phyloP scores from a whole-genome alignment of 2,888 invertebrate species.

The Asteroscopus sphinx region DNA sequence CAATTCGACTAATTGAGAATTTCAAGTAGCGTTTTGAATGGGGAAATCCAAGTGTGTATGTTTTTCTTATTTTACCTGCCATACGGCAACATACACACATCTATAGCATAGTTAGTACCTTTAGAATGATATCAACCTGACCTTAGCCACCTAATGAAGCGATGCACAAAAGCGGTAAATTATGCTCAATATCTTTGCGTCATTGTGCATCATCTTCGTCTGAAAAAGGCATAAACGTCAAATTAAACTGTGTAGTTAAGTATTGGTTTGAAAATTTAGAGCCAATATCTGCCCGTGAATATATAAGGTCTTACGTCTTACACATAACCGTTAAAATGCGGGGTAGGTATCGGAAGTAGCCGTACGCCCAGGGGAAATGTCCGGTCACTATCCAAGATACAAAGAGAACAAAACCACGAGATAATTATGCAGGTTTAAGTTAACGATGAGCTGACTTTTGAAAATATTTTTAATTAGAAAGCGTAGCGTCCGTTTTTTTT shows the following conservation, averaged over 20 bases:
- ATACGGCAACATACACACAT: no score
- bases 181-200: conserved; percentile 27
- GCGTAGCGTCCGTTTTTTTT: no score
- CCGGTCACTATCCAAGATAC: conserved; percentile 4
- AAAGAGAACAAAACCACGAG: no score
- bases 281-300: conserved; percentile 45
- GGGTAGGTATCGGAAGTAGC: conserved; percentile 36
- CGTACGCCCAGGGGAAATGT: conserved; percentile 28
- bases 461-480: conserved; percentile 18
- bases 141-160: conserved; percentile 19
- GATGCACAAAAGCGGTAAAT: conserved; percentile 35
- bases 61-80: no score
- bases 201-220: conserved; percentile 20
- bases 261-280: conserved; percentile 40
- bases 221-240: conserved; percentile 24
- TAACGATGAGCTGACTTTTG: conserved; percentile 27
- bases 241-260: conserved; percentile 22
- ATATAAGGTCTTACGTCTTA: conserved; percentile 41
- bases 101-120: no score
- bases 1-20: no score
- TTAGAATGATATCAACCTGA: conserved; percentile 2
- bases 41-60: no score
- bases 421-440: conserved; percentile 42
- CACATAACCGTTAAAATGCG: conserved; percentile 49
- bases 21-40: no score